Evolutionary conservation across 2,888 invertebrate genomes (phyloP).

Genomic region (Drosophila setosimentum): DNA sequence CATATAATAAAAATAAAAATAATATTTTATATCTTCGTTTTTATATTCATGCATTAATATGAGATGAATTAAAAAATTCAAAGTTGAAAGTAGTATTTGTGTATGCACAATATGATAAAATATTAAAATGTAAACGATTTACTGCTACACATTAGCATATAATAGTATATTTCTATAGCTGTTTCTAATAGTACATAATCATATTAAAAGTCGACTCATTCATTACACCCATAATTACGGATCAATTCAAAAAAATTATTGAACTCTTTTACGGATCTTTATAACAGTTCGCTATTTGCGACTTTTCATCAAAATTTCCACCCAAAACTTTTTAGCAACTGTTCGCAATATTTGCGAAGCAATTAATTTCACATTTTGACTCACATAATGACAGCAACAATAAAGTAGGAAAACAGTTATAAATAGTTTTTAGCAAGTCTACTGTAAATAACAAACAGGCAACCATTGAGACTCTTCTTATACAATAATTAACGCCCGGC

Average conservation of each 20-base stretch:
- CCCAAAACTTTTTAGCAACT: slow-evolving; percentile 15
- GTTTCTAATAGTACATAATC: too few species aligned
- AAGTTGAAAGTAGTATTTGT: background rate
- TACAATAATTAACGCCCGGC: slow-evolving; percentile 59
- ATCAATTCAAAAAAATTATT: background rate
- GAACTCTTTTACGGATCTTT: background rate
- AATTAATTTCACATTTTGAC: slow-evolving; percentile 47
- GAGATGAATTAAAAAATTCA: background rate
- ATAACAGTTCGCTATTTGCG: background rate
- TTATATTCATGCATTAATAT: background rate
- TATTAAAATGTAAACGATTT: too few species aligned
- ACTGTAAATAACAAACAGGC: slow-evolving; percentile 50
- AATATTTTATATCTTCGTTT: background rate
- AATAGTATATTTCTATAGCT: too few species aligned
- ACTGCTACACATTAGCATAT: too few species aligned
- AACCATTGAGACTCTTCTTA: slow-evolving; percentile 14
- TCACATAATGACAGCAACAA: slow-evolving; percentile 33
- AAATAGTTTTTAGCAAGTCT: slow-evolving; percentile 24
- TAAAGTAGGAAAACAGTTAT: slow-evolving; percentile 46
- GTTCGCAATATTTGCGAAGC: slow-evolving; percentile 17
- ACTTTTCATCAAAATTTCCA: background rate
- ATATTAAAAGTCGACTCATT: too few species aligned
- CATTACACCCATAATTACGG: too few species aligned
- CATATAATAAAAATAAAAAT: too few species aligned
- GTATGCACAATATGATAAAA: too few species aligned